Base-by-base conservation (phyloP, 2,797 vertebrate species). In the Helicolenus hilgendorfi region DNA sequence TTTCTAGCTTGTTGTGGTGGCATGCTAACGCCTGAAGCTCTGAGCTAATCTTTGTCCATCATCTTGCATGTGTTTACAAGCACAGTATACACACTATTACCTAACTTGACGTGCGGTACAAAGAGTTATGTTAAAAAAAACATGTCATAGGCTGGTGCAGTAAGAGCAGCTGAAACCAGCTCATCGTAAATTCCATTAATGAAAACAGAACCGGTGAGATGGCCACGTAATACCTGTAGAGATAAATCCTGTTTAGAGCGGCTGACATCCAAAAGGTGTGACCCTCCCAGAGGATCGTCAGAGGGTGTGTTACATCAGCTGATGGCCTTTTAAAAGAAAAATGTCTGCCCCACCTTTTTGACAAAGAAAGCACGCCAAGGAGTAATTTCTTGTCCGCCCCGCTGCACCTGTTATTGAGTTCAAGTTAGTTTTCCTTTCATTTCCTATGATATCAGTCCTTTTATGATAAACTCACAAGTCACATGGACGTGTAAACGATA, bases 31-130 rank as follows among this genome's bases (percentile, higher is more conserved):
- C 63, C 63, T 77, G 6, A 10, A 33, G 20, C 73, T 60, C 45
- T 55, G 53, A 80, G 76, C 49, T 84, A 26, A 75, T 69, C 27
- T 79, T 59, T 83, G 36, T 58, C 31, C 73, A 79, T 73, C 76
- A 81, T 83, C 80, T 64, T 53, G 26, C 18, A 20, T 41, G 18
- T 81, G 76, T 82, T 85, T 87, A 85, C 76, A 79, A 76, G 36
- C 22, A 14, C 36, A 69, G 0, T 72, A 31, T 29, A 62, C 20
- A 63, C 14, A 69, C 1, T 22, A 29, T 26, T 13, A 33, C 33
- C 29, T 45, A 15, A 79, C 14, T 2, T 45, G 41, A 35, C 1
- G 7, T 36, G 14, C 4, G 8, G 7, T 22, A 22, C 26, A 63
- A 55, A 53, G 22, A 18, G 22, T 36, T 2, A 15, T 68, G 58